phyloP scores from a whole-genome alignment of 2,888 invertebrate species.

The Miltochrista miniata region DNA sequence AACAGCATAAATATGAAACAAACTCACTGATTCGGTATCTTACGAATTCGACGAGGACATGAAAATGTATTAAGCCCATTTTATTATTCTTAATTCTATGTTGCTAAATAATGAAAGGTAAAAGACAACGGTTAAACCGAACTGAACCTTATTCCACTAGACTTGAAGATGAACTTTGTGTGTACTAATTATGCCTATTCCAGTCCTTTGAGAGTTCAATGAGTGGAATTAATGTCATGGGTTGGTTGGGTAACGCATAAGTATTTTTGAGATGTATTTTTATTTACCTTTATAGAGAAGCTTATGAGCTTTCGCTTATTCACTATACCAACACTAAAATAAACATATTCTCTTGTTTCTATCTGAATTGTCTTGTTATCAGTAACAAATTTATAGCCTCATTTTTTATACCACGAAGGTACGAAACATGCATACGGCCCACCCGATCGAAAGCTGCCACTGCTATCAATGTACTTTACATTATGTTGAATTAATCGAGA shows the following conservation, averaged over 20 bases:
- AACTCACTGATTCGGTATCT: not conserved
- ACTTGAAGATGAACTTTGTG: not conserved
- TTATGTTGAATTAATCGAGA: too few species aligned
- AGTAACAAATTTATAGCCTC: too few species aligned
- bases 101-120: slow-evolving; percentile 5
- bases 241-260: slow-evolving; percentile 20
- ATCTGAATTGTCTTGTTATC: too few species aligned
- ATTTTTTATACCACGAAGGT: too few species aligned
- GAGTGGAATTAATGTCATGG: slow-evolving; percentile 35
- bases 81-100: slow-evolving; percentile 17
- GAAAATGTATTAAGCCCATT: slow-evolving; percentile 7
- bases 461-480: too few species aligned
- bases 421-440: too few species aligned
- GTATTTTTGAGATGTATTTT: slow-evolving; percentile 17
- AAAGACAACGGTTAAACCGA: not conserved
- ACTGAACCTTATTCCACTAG: not conserved
- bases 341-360: too few species aligned
- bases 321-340: too few species aligned
- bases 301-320: too few species aligned
- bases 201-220: slow-evolving; percentile 30
- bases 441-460: too few species aligned
- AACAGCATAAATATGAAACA: too few species aligned
- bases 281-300: not conserved
- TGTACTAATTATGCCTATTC: slow-evolving; percentile 8
- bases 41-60: slow-evolving; percentile 7